These are phyloP conservation scores for Diplogasteroides magnus DNA, from an alignment of 1,140 invertebrate species.

Conservation along the genomic window DNA sequence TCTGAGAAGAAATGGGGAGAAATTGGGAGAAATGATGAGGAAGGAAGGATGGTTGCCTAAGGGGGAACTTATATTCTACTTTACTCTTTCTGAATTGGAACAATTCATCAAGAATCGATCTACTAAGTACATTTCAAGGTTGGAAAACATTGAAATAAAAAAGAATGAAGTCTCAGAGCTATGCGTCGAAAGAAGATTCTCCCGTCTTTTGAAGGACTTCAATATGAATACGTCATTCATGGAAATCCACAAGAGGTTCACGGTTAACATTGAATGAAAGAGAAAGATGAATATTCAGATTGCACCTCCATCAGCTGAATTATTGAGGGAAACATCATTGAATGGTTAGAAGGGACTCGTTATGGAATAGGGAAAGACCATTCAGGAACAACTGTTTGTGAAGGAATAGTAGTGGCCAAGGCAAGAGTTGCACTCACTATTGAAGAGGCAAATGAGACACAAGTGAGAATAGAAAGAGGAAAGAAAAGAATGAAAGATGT, in stretches of 20 bases:
- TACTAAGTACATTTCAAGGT: slow-evolving; percentile 66
- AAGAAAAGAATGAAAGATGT: slow-evolving; percentile 16
- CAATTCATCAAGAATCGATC: slow-evolving; percentile 62
- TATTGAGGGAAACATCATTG: slow-evolving; percentile 1
- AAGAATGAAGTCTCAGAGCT: slow-evolving; percentile 61
- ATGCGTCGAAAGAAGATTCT: slow-evolving; percentile 62
- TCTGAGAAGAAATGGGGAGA: too few relatives aligned
- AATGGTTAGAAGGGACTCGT: slow-evolving; percentile 6
- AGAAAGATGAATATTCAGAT: slow-evolving; percentile 14
- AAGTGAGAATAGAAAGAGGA: slow-evolving; percentile 42
- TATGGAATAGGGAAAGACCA: slow-evolving; percentile 40
- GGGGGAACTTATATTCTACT: slow-evolving; percentile 66
- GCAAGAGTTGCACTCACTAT: slow-evolving; percentile 67
- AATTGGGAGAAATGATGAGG: too few relatives aligned
- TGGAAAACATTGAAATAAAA: slow-evolving; percentile 37
- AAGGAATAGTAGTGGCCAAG: slow-evolving; percentile 65
- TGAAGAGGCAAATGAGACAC: slow-evolving; percentile 56
- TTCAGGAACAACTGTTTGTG: slow-evolving; percentile 68
- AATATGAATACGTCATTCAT: slow-evolving; percentile 20
- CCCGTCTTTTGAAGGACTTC: background rate
- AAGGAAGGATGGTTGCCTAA: slow-evolving; percentile 66
- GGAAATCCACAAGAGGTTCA: slow-evolving; percentile 13
- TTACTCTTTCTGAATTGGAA: slow-evolving; percentile 67
- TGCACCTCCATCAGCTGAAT: slow-evolving; percentile 1
- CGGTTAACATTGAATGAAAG: slow-evolving; percentile 10